Percentiles rank a stretch among this genome's conserved stretches.
Conservation (phyloP, 2,888 invertebrate species). For the Rhodophaea formosa region DNA sequence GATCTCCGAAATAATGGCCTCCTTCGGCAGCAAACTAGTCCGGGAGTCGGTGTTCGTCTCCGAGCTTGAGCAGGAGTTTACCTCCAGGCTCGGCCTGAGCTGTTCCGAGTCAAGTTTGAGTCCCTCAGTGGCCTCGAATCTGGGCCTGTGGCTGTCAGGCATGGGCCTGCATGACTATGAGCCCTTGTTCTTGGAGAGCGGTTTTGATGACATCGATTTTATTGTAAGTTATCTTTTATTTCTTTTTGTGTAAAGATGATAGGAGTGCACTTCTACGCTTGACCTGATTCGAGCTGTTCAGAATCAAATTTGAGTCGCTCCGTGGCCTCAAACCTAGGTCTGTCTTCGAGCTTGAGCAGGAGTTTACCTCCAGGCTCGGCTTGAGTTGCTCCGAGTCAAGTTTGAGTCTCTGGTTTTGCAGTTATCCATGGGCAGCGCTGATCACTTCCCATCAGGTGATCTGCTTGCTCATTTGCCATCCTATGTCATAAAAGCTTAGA, state of each 20-base stretch:
- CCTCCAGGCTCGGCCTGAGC: constrained; percentile 84
- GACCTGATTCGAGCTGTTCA: no score
- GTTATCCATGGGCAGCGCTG: no score
- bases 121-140: constrained; percentile 82
- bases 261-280: no score
- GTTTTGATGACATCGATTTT: constrained; percentile 95
- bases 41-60: constrained; percentile 89
- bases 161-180: constrained; percentile 91
- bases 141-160: constrained; percentile 90
- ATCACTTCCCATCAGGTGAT: no score
- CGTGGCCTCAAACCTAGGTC: no score
- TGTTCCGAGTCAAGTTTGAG: constrained; percentile 81
- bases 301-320: no score
- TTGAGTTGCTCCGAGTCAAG: constrained; percentile 80
- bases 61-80: constrained; percentile 90
- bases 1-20: constrained; percentile 97
- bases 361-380: constrained; percentile 87
- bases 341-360: constrained; percentile 89
- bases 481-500: no score
- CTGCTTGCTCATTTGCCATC: no score
- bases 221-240: constrained; percentile 84
- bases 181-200: constrained; percentile 90
- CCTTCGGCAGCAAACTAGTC: constrained; percentile 92
- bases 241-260: no score
- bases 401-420: constrained; percentile 82